Conservation (phyloP, 2,888 invertebrate species). For the Cephus runcator region DNA sequence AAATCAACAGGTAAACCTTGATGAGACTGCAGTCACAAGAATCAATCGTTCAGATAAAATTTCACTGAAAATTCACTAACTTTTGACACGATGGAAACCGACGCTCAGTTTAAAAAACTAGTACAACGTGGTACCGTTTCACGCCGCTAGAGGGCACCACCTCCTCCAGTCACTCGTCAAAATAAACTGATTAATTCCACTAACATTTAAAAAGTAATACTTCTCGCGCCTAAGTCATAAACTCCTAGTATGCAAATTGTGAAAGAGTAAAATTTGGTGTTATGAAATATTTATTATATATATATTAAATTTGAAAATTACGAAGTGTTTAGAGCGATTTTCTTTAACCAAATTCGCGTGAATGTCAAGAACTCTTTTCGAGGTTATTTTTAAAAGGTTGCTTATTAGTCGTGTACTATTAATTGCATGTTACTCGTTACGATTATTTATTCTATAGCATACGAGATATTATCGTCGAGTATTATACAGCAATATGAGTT, state of each 20-base stretch:
- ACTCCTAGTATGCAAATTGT: background rate
- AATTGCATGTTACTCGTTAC: background rate
- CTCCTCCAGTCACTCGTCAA: background rate
- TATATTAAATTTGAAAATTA: background rate
- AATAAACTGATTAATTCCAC: background rate
- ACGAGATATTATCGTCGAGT: background rate
- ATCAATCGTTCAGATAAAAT: background rate
- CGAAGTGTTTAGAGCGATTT: background rate
- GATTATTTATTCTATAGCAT: background rate
- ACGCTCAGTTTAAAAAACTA: background rate
- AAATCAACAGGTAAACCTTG: conserved; percentile 61
- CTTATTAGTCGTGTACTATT: conserved; percentile 33
- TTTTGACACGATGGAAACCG: background rate
- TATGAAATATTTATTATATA: background rate
- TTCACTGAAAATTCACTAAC: background rate
- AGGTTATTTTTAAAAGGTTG: conserved; percentile 34
- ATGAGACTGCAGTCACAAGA: conserved; percentile 6
- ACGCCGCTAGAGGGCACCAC: background rate
- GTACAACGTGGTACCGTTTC: background rate
- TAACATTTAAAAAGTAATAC: background rate
- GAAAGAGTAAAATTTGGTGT: background rate
- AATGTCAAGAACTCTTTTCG: background rate
- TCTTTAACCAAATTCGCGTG: background rate
- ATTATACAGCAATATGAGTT: background rate
- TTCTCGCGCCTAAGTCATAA: background rate